Conservation (phyloP, 2,797 vertebrate species). For the Sphenodon punctatus region DNA sequence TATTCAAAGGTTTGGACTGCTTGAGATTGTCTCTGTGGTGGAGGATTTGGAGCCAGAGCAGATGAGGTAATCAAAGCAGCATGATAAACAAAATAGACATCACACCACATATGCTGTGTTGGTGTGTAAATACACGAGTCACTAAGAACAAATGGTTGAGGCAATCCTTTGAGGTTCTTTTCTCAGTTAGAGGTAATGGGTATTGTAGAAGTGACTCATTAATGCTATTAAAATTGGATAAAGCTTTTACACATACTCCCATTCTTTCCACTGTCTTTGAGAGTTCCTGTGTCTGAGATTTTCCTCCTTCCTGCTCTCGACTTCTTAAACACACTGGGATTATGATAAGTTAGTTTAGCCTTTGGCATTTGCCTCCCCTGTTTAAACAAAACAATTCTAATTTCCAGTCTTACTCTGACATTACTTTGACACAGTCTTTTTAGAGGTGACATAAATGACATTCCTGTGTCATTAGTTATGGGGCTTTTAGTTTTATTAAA, state of each 20-base stretch:
- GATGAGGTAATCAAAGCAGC: background rate
- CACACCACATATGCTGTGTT: fast-evolving
- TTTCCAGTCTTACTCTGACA: background rate
- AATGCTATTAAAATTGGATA: background rate
- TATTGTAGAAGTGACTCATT: background rate
- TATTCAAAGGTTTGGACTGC: fast-evolving
- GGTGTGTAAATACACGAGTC: background rate
- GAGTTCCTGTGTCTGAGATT: background rate
- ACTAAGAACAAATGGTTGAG: background rate
- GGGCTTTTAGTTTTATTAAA: background rate
- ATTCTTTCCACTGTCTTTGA: background rate
- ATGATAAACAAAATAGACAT: background rate
- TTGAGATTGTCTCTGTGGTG: background rate
- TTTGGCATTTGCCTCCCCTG: background rate
- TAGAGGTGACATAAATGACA: background rate
- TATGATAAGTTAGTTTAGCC: background rate
- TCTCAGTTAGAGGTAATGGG: background rate
- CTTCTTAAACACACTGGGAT: background rate
- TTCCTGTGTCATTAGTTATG: background rate
- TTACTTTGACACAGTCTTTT: background rate
- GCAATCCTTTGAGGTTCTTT: background rate
- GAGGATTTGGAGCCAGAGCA: background rate
- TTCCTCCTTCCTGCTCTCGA: background rate
- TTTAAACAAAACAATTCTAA: background rate
- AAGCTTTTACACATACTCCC: background rate